Conservation (phyloP, 2,888 invertebrate genomes). For the Bimastos eiseni region DNA sequence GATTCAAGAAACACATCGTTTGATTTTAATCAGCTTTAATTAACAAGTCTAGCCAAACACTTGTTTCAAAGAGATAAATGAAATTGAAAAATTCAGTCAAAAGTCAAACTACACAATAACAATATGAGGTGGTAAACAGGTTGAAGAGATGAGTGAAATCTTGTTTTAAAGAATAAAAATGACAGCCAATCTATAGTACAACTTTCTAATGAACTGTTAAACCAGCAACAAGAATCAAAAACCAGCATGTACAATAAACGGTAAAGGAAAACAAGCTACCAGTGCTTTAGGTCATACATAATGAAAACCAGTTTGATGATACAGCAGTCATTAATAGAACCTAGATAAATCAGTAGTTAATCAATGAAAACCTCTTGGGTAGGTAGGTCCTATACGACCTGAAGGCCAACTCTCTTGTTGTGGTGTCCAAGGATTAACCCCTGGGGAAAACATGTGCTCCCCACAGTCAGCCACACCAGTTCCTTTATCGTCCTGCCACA, state of each 20-base stretch:
- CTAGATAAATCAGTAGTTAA: not conserved
- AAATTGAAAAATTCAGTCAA: not conserved
- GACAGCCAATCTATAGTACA: not conserved
- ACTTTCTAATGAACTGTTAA: not conserved
- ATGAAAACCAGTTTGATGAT: not conserved
- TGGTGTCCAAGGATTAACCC: conserved; percentile 55
- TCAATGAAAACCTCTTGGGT: conserved; percentile 14
- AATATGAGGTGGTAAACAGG: not conserved
- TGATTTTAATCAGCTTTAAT: not conserved
- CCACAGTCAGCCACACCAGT: conserved; percentile 38
- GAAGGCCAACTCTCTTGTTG: conserved; percentile 45
- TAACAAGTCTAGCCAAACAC: not conserved
- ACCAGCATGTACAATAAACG: not conserved
- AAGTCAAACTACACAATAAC: not conserved
- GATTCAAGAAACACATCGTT: too few species aligned
- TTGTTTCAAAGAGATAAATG: too few species aligned
- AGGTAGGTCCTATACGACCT: conserved; percentile 24
- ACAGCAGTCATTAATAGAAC: not conserved
- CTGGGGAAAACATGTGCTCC: conserved; percentile 38
- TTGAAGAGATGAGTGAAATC: not conserved
- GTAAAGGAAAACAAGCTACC: not conserved
- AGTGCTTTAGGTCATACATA: not conserved
- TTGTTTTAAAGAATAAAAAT: not conserved
- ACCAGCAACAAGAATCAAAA: not conserved
- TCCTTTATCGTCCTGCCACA: conserved; percentile 44